A percentile compares a stretch with the other conserved stretches of the same genome.
These are phyloP conservation scores for Chelonus insularis DNA, from an alignment of 1,140 invertebrate species.

Conservation along the genomic window DNA sequence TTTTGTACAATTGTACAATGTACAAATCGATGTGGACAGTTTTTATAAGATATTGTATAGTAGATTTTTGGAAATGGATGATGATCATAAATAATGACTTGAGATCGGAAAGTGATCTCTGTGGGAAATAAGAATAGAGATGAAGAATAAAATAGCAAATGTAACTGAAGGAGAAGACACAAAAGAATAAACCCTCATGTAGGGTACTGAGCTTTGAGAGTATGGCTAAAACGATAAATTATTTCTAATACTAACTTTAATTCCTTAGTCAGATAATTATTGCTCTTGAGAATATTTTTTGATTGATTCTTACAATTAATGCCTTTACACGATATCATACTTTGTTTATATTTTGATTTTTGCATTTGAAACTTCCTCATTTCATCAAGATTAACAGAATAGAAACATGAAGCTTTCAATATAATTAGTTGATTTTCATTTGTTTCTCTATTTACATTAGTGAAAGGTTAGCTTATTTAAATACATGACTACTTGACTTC, in stretches of 20 bases:
- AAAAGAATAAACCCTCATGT: slow-evolving; percentile 28
- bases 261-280: neutral
- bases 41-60: slow-evolving; percentile 26
- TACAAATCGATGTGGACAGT: slow-evolving; percentile 6
- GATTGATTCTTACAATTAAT: too few species aligned
- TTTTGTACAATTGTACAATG: neutral
- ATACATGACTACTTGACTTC: too few species aligned
- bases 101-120: slow-evolving; percentile 39
- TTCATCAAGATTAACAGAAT: too few species aligned
- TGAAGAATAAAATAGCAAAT: neutral
- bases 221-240: slow-evolving; percentile 38
- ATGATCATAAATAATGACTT: slow-evolving; percentile 58
- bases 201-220: neutral
- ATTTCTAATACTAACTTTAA: slow-evolving; percentile 37
- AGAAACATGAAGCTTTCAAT: too few species aligned
- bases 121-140: slow-evolving; percentile 37
- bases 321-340: too few species aligned
- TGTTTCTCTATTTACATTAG: too few species aligned
- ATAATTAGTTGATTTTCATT: too few species aligned
- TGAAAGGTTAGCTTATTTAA: too few species aligned
- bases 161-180: slow-evolving; percentile 27
- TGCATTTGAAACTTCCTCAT: too few species aligned
- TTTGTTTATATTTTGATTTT: too few species aligned
- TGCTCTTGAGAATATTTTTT: too few species aligned
- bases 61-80: slow-evolving; percentile 17